These are phyloP conservation scores for Lithodes maja DNA, from an alignment of 2,888 invertebrate species.

Conservation along the genomic window DNA sequence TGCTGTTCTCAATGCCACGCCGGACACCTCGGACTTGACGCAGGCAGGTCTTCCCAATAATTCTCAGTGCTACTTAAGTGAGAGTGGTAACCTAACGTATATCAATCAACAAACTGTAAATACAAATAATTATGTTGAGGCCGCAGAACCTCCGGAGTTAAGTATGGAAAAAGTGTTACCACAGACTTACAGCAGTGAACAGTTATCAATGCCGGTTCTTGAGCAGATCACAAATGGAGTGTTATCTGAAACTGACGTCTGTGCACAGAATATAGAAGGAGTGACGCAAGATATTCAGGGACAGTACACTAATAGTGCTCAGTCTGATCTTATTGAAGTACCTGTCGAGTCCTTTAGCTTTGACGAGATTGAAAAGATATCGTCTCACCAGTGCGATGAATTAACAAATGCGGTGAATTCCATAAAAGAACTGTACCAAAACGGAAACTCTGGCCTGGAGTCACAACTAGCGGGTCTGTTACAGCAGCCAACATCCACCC, in stretches of 20 bases:
- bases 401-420: constrained; percentile 69
- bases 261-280: constrained; percentile 33
- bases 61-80: constrained; percentile 68
- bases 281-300: constrained; percentile 54
- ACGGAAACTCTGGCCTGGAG: constrained; percentile 56
- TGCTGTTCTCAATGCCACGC: constrained; percentile 70
- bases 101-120: constrained; percentile 49
- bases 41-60: constrained; percentile 70
- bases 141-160: constrained; percentile 56
- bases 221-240: constrained; percentile 65
- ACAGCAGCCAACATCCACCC: constrained; percentile 59
- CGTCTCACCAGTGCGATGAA: constrained; percentile 66
- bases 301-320: constrained; percentile 55
- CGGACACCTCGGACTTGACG: constrained; percentile 67
- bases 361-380: constrained; percentile 67
- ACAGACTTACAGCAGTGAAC: constrained; percentile 64
- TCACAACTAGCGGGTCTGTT: constrained; percentile 64
- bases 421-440: constrained; percentile 65
- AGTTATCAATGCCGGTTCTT: constrained; percentile 69
- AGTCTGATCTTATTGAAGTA: constrained; percentile 67
- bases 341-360: constrained; percentile 66
- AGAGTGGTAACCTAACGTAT: constrained; percentile 58
- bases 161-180: constrained; percentile 61
- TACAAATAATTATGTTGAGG: constrained; percentile 54
- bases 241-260: constrained; percentile 55